Conservation (phyloP, 2,888 invertebrate species). For the Drosophila nr. perissopoda region DNA sequence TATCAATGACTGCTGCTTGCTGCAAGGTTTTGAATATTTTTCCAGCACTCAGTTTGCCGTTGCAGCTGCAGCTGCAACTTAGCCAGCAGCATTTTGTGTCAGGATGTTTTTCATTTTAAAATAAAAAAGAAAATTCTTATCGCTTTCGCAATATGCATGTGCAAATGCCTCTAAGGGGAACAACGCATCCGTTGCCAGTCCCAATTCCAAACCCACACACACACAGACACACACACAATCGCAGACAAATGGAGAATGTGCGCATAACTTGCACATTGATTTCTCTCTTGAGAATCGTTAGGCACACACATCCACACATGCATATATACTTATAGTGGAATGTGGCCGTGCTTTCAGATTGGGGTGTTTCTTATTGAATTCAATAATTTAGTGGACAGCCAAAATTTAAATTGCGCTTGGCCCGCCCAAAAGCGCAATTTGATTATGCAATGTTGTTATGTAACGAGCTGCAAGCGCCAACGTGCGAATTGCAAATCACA, state of each 20-base stretch:
- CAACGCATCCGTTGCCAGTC: conserved; percentile 56
- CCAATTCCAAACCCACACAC: conserved; percentile 2
- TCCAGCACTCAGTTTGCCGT: conserved; percentile 38
- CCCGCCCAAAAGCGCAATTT: conserved; percentile 75
- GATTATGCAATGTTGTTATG: conserved; percentile 73
- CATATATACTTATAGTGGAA: neutral
- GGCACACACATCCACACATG: conserved; percentile 10
- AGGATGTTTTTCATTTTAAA: conserved; percentile 77
- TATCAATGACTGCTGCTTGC: conserved; percentile 70
- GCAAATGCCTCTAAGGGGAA: conserved; percentile 75
- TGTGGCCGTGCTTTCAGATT: conserved; percentile 35
- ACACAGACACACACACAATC: conserved; percentile 7
- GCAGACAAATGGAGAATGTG: conserved; percentile 56
- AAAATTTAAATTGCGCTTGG: conserved; percentile 74
- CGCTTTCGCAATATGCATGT: conserved; percentile 72
- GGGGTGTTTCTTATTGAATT: conserved; percentile 73
- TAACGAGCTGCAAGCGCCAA: conserved; percentile 40
- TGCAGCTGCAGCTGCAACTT: conserved; percentile 53
- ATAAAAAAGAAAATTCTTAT: conserved; percentile 79
- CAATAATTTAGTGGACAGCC: conserved; percentile 75
- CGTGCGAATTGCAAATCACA: conserved; percentile 78
- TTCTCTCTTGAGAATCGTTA: conserved; percentile 64
- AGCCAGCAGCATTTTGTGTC: conserved; percentile 69
- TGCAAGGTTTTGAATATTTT: conserved; percentile 73
- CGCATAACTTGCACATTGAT: conserved; percentile 79